Evolutionary conservation across 2,888 invertebrate genomes (phyloP).

Genomic region (Chaetogeoica ovagalla): DNA sequence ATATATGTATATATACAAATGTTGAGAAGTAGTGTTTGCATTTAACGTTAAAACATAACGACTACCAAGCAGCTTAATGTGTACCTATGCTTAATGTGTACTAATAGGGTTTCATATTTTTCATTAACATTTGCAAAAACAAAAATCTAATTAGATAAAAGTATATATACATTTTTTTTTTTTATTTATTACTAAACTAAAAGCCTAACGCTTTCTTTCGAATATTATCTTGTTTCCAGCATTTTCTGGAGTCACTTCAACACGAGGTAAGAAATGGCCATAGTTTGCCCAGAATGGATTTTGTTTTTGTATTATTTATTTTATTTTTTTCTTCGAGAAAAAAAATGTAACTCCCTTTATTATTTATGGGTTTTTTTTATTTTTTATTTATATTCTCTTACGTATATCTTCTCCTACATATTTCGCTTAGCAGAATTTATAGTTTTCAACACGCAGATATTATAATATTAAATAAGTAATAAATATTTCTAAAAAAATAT

Average conservation of each 20-base stretch:
- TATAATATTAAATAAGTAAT: neutral
- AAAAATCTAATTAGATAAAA: conserved; percentile 40
- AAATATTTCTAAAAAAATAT: neutral
- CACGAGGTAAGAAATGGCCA: conserved; percentile 80
- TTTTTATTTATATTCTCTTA: conserved; percentile 2
- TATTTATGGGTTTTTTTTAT: conserved; percentile 43
- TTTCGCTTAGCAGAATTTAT: conserved; percentile 43
- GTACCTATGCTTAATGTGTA: conserved; percentile 52
- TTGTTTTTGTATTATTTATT: conserved; percentile 51
- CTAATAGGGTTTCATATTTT: conserved; percentile 28
- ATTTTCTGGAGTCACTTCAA: conserved; percentile 99
- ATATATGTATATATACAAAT: conserved; percentile 4
- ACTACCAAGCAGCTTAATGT: conserved; percentile 52
- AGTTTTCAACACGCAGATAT: conserved; percentile 1
- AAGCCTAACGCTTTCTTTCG: conserved; percentile 54
- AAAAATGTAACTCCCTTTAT: conserved; percentile 21
- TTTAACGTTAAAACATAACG: conserved; percentile 28
- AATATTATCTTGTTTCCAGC: conserved; percentile 66
- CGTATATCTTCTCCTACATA: conserved; percentile 35
- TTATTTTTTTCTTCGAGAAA: neutral
- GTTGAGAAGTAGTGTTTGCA: conserved; percentile 42
- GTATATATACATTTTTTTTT: conserved; percentile 42
- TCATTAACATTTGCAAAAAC: conserved; percentile 29
- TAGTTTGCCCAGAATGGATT: conserved; percentile 52
- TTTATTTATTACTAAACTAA: conserved; percentile 41